Evolutionary conservation across 2,888 invertebrate species (phyloP).

Genomic region (Cephus rjabovi): DNA sequence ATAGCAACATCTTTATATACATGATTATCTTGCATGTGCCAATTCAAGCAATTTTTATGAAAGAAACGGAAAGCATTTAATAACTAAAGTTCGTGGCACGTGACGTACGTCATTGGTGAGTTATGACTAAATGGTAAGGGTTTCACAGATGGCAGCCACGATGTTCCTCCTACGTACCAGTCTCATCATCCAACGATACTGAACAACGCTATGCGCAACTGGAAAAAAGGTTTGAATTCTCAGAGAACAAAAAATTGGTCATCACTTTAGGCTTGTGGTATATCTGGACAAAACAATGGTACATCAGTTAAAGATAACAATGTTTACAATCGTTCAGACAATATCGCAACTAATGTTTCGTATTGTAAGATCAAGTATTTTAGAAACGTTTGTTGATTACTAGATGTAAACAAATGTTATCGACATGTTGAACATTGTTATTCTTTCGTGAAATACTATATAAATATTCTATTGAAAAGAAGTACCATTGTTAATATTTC

Average conservation of each 20-base stretch:
- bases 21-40: background rate
- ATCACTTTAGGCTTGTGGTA: conserved; percentile 29
- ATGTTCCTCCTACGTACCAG: conserved; percentile 62
- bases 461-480: background rate
- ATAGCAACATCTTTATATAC: background rate
- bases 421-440: background rate
- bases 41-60: background rate
- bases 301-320: conserved; percentile 9
- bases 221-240: conserved; percentile 64
- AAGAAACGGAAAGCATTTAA: background rate
- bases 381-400: background rate
- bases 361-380: background rate
- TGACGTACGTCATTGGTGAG: conserved; percentile 32
- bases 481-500: conserved; percentile 35
- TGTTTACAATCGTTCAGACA: background rate
- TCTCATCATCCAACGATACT: conserved; percentile 61
- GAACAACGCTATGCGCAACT: conserved; percentile 61
- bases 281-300: conserved; percentile 32
- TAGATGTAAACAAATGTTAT: background rate
- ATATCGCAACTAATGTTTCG: background rate
- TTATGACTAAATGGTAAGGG: conserved; percentile 60
- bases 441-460: background rate
- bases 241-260: conserved; percentile 22
- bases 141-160: conserved; percentile 64
- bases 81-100: background rate